Evolutionary conservation across 2,888 invertebrate genomes (phyloP).

Genomic region (Sminthurides aquaticus): DNA sequence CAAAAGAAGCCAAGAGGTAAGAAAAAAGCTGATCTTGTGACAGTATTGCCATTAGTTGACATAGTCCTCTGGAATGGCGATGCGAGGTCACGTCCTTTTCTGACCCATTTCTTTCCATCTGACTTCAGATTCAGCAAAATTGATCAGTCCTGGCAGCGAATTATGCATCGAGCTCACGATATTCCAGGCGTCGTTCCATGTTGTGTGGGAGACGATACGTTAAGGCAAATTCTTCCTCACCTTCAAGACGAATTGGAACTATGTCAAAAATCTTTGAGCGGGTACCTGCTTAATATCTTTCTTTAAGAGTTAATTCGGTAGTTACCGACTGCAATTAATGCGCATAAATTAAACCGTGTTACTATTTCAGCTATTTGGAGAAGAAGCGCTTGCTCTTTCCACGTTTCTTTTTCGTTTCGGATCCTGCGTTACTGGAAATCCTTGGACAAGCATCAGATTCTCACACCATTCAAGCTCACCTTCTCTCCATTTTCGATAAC

Average conservation of each 20-base stretch:
- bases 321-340: no score
- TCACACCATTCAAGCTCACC: slow-evolving; percentile 89
- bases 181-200: slow-evolving; percentile 92
- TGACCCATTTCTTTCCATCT: no score
- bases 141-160: slow-evolving; percentile 97
- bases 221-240: slow-evolving; percentile 85
- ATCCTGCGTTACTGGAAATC: slow-evolving; percentile 82
- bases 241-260: slow-evolving; percentile 91
- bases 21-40: no score
- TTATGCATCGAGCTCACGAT: slow-evolving; percentile 93
- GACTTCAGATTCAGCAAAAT: slow-evolving; percentile 82
- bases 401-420: slow-evolving; percentile 87
- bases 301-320: no score
- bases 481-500: slow-evolving; percentile 92
- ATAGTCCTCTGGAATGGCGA: no score
- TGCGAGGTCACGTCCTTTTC: no score
- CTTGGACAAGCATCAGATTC: slow-evolving; percentile 72
- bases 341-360: no score
- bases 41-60: no score
- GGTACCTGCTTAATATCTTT: no score
- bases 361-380: slow-evolving; percentile 67
- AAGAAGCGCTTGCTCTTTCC: slow-evolving; percentile 89
- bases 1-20: slow-evolving; percentile 78
- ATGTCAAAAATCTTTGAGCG: slow-evolving; percentile 93
- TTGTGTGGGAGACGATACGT: slow-evolving; percentile 89